A percentile compares a stretch with the other conserved stretches of the same genome.
Evolutionary conservation across 30 jellyfish, hydroid and myxozoan genomes (phyloP).

Genomic region (Turritopsis dohrnii): DNA sequence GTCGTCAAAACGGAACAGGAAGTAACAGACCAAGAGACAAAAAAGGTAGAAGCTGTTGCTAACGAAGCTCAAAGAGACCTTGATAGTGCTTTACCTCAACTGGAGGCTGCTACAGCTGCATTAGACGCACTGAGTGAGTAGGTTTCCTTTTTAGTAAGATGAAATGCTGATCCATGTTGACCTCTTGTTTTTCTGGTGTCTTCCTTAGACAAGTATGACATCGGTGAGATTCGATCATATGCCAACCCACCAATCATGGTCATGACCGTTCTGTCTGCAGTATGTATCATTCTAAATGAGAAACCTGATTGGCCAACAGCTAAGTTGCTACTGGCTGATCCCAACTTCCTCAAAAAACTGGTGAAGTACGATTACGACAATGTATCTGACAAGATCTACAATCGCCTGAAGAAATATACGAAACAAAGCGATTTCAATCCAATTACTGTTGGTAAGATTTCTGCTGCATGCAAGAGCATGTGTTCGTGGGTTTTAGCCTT

Average conservation of each 20-base stretch:
- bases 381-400: constrained; percentile 59
- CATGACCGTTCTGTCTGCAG: constrained; percentile 89
- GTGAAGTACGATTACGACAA: constrained; percentile 60
- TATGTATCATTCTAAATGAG: constrained; percentile 77
- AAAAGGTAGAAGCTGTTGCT: constrained; percentile 65
- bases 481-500: constrained; percentile 93
- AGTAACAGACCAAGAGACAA: constrained; percentile 72
- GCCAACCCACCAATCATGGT: constrained; percentile 93
- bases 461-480: constrained; percentile 87
- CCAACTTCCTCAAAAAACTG: constrained; percentile 63
- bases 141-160: background rate
- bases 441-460: constrained; percentile 80
- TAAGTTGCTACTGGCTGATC: constrained; percentile 73
- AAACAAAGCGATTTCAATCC: constrained; percentile 75
- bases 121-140: constrained; percentile 74
- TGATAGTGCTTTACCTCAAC: constrained; percentile 69
- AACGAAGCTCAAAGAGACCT: constrained; percentile 70
- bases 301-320: constrained; percentile 92
- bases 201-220: constrained; percentile 66
- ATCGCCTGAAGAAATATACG: constrained; percentile 61
- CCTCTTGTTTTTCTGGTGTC: background rate
- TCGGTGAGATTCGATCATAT: constrained; percentile 79
- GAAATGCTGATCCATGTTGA: background rate
- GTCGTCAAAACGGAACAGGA: constrained; percentile 75
- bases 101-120: constrained; percentile 73